Evolutionary conservation across 2,888 invertebrate species (phyloP).

Genomic region (Phlogophora meticulosa): DNA sequence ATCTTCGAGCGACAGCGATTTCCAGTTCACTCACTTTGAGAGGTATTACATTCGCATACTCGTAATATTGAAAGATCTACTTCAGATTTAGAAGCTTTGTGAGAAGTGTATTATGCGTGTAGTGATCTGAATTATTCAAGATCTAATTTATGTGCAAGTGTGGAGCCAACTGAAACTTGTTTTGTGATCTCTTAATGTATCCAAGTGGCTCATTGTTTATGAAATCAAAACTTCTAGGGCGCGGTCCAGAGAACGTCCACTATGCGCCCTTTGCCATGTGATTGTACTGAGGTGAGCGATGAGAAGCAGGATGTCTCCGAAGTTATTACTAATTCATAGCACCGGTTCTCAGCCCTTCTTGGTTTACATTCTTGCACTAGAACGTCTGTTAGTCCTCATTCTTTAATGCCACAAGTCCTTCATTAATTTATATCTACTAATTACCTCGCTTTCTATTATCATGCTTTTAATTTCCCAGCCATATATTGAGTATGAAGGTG

Average conservation of each 20-base stretch:
- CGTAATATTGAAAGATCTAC: constrained; percentile 12
- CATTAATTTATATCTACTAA: constrained; percentile 18
- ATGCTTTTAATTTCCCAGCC: constrained; percentile 18
- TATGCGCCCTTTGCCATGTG: constrained; percentile 55
- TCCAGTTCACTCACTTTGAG: constrained; percentile 4
- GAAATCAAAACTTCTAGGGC: constrained; percentile 61
- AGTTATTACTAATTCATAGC: constrained; percentile 29
- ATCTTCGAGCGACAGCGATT: constrained; percentile 7
- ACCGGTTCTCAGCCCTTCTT: constrained; percentile 32
- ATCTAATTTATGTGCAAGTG: no score
- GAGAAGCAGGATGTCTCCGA: constrained; percentile 49
- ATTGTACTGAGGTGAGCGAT: constrained; percentile 66
- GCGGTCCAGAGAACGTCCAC: constrained; percentile 55
- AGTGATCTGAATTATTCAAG: constrained; percentile 12
- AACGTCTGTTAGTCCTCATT: not conserved
- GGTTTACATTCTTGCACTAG: constrained; percentile 1
- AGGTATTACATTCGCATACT: constrained; percentile 10
- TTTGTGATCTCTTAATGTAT: not conserved
- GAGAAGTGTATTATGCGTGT: not conserved
- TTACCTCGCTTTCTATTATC: not conserved
- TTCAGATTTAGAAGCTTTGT: constrained; percentile 6
- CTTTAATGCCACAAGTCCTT: constrained; percentile 5
- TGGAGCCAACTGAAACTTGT: no score
- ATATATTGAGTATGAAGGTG: constrained; percentile 1
- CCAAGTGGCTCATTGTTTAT: constrained; percentile 37